Conservation (phyloP, 2,888 invertebrate genomes). For the Diarsia mendica region DNA sequence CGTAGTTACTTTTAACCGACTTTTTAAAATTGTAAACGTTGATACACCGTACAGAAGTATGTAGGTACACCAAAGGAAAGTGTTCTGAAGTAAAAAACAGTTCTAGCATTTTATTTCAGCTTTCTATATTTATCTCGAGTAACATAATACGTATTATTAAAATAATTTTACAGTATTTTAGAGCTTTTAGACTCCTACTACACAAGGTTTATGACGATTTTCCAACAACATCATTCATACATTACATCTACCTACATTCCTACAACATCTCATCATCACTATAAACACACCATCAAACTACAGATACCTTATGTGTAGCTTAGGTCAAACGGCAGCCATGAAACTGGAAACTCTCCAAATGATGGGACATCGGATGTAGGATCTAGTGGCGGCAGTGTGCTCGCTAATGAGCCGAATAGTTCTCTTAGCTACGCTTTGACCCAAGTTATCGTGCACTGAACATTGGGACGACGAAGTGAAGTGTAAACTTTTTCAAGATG, state of each 20-base stretch:
- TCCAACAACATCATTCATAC: background rate
- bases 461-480: background rate
- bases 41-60: too few relatives aligned
- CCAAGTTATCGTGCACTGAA: constrained; percentile 16
- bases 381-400: constrained; percentile 13
- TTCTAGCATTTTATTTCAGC: too few relatives aligned
- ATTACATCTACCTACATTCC: too few relatives aligned
- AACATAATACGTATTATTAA: too few relatives aligned
- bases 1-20: background rate
- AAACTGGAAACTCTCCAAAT: constrained; percentile 50
- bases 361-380: constrained; percentile 33
- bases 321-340: constrained; percentile 24
- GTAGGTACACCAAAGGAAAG: background rate
- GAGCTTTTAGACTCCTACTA: too few relatives aligned
- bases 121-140: too few relatives aligned
- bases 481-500: background rate
- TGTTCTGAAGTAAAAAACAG: too few relatives aligned
- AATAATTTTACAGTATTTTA: too few relatives aligned
- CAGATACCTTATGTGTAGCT: constrained; percentile 2
- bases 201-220: too few relatives aligned
- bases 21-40: too few relatives aligned
- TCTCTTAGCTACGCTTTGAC: constrained; percentile 29
- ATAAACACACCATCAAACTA: background rate
- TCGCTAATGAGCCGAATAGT: constrained; percentile 54
- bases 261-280: too few relatives aligned